Conservation (phyloP, 2,113 vertebrate genomes). For the Neogale vison region DNA sequence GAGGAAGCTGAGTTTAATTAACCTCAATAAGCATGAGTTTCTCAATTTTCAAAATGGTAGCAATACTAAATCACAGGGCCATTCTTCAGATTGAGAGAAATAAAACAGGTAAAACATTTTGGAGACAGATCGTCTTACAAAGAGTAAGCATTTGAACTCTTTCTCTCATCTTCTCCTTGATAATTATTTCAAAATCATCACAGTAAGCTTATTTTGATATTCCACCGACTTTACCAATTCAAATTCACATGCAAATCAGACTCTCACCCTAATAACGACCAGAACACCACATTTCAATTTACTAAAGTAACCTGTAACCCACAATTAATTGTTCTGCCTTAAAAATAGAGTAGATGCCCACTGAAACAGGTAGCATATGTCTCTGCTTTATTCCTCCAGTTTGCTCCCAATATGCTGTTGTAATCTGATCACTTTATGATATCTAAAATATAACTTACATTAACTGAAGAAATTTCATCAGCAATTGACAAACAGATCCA, state of each 20-base stretch:
- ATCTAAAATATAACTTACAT: background rate
- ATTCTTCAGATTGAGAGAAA: background rate
- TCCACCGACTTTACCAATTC: background rate
- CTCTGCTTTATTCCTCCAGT: background rate
- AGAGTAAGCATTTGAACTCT: background rate
- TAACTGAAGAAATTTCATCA: background rate
- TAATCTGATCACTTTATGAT: background rate
- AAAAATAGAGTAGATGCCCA: background rate
- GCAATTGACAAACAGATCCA: background rate
- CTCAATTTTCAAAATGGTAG: background rate
- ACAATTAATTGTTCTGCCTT: background rate
- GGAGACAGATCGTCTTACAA: background rate
- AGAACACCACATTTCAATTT: background rate
- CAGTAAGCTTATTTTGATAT: background rate
- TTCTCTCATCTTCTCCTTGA: background rate
- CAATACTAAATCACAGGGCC: background rate
- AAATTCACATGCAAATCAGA: constrained; percentile 21
- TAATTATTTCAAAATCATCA: constrained; percentile 20
- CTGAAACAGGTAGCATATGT: background rate
- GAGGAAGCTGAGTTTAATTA: background rate
- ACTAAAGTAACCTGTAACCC: background rate
- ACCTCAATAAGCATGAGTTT: background rate
- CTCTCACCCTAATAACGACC: background rate
- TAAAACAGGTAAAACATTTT: background rate
- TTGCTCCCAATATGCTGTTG: background rate